These are phyloP conservation scores for Corythaeola cristata DNA, from an alignment of 2,113 vertebrate species.

Conservation along the genomic window DNA sequence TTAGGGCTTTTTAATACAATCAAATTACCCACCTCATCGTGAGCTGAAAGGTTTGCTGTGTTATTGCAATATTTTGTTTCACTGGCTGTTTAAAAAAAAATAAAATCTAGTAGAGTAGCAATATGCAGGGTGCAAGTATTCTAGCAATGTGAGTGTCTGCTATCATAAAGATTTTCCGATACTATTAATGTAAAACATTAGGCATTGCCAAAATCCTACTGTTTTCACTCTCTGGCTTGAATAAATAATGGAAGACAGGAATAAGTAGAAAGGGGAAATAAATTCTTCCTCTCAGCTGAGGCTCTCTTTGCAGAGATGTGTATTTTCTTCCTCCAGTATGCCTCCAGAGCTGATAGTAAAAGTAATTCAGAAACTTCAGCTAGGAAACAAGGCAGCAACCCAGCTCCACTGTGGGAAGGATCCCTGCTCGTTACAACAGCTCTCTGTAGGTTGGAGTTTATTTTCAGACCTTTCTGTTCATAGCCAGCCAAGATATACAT, in stretches of 20 bases:
- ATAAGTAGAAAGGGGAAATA: conserved; percentile 16
- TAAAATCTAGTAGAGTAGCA: background rate
- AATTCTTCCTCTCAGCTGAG: conserved; percentile 32
- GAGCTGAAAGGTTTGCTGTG: background rate
- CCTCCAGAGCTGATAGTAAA: conserved; percentile 3
- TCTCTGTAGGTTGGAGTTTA: background rate
- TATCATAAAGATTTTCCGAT: conserved; percentile 18
- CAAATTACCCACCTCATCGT: background rate
- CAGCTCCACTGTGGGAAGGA: background rate
- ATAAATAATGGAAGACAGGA: conserved; percentile 39
- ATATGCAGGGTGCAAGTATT: background rate
- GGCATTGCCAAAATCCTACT: conserved; percentile 18
- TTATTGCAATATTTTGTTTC: background rate
- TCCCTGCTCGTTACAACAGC: background rate
- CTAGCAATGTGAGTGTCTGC: background rate
- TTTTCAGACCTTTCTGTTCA: background rate
- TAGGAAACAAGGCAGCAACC: background rate
- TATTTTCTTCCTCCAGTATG: background rate
- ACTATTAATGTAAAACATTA: conserved; percentile 3
- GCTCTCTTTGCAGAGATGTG: background rate
- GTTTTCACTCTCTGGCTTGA: background rate
- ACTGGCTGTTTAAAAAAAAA: background rate
- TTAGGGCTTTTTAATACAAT: background rate
- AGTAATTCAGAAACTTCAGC: conserved; percentile 17
- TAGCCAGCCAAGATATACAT: background rate